phyloP scores from a whole-genome alignment of 2,113 vertebrate species.

The Neogobius melanostomus region DNA sequence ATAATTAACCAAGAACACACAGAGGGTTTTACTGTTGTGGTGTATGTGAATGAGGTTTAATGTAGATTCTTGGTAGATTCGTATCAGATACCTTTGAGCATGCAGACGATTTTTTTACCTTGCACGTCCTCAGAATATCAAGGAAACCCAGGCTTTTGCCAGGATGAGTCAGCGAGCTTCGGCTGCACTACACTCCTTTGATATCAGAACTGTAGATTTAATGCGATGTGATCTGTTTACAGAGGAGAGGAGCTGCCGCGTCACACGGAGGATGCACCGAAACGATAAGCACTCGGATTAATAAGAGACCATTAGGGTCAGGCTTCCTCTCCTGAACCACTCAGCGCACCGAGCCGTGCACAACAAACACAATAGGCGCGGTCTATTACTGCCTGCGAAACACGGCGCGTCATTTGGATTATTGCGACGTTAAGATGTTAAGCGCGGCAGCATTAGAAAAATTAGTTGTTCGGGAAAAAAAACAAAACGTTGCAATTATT shows the following conservation, averaged over 20 bases:
- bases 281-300: slow-evolving; percentile 46
- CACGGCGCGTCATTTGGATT: slow-evolving; percentile 45
- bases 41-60: too few species aligned
- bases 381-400: slow-evolving; percentile 28
- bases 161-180: background rate
- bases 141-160: background rate
- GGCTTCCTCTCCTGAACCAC: slow-evolving; percentile 12
- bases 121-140: background rate
- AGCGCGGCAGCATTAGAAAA: slow-evolving; percentile 68
- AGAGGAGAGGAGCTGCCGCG: slow-evolving; percentile 8
- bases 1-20: too few species aligned
- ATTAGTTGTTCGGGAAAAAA: slow-evolving; percentile 49
- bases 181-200: background rate
- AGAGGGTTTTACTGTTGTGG: too few species aligned
- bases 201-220: slow-evolving; percentile 13
- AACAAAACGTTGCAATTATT: slow-evolving; percentile 63
- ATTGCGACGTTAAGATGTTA: slow-evolving; percentile 66
- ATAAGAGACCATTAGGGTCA: slow-evolving; percentile 59
- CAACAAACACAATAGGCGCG: slow-evolving; percentile 2
- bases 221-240: slow-evolving; percentile 14
- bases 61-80: too few species aligned
- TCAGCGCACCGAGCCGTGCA: slow-evolving; percentile 6
- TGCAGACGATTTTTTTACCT: too few species aligned
- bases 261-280: slow-evolving; percentile 7
- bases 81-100: too few species aligned